Conservation (phyloP, 2,113 vertebrate species). For the Chroicocephalus ridibundus region DNA sequence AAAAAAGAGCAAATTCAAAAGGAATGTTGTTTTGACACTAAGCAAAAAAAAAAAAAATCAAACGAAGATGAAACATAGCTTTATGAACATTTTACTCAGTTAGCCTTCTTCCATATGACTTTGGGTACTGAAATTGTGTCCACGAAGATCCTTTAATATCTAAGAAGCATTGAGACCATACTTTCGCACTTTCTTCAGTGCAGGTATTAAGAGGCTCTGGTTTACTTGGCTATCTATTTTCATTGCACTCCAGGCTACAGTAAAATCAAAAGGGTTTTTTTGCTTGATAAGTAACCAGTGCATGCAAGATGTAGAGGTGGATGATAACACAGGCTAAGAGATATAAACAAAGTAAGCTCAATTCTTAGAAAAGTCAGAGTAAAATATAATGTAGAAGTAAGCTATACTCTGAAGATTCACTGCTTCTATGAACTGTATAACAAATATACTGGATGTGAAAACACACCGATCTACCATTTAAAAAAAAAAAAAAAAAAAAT, state of each 20-base stretch:
- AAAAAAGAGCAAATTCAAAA: neutral
- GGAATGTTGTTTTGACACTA: neutral
- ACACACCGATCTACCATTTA: neutral
- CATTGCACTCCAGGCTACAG: neutral
- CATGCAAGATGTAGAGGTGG: neutral
- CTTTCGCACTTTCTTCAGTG: neutral
- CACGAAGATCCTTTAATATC: neutral
- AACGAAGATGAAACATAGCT: neutral
- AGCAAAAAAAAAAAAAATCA: neutral
- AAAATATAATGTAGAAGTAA: neutral
- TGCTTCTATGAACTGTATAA: neutral
- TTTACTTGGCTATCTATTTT: neutral
- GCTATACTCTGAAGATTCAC: neutral
- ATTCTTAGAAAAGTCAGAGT: neutral
- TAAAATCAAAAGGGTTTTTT: neutral
- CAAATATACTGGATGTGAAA: neutral
- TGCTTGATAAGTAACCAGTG: neutral
- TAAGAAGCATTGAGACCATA: neutral
- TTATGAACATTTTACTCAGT: neutral
- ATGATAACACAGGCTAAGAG: neutral
- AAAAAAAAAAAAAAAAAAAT: neutral
- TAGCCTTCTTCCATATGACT: neutral
- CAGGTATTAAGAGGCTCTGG: neutral
- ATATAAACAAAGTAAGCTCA: neutral
- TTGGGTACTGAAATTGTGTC: neutral